A percentile compares a stretch with the other conserved stretches of the same genome.
Evolutionary conservation across 2,888 invertebrate genomes (phyloP).

Genomic region (Smittia sp.): DNA sequence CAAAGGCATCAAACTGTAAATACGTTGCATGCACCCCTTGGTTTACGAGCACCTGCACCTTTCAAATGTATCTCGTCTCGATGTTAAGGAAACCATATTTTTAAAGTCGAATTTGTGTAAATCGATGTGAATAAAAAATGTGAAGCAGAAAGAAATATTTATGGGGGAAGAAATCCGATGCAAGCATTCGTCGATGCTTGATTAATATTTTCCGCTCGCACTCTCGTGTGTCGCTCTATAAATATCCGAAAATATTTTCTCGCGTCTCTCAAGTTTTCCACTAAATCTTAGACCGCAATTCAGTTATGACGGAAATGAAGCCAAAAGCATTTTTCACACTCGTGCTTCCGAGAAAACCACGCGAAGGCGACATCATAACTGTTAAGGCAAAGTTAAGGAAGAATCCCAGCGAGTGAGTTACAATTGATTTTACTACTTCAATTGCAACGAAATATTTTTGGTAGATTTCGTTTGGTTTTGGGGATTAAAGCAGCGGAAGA

Average conservation of each 20-base stretch:
- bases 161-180: neutral
- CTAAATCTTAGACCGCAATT: neutral
- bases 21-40: too few species aligned
- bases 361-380: neutral
- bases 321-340: neutral
- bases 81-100: neutral
- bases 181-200: neutral
- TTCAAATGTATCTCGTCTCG: neutral
- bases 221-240: neutral
- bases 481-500: neutral
- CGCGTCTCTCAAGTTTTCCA: neutral
- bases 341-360: neutral
- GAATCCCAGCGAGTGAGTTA: neutral
- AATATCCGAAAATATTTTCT: neutral
- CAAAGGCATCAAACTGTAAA: too few species aligned
- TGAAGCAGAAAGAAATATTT: neutral
- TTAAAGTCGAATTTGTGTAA: neutral
- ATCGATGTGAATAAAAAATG: constrained; percentile 6
- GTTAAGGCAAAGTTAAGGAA: neutral
- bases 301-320: constrained; percentile 2
- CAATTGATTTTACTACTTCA: neutral
- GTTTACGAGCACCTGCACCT: neutral
- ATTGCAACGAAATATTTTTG: too few species aligned
- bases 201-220: neutral
- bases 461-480: neutral